Evolutionary conservation across 1,140 invertebrate species (phyloP), one percentile per base, ranked within the genome.

Genomic region (Drosophila auraria): DNA sequence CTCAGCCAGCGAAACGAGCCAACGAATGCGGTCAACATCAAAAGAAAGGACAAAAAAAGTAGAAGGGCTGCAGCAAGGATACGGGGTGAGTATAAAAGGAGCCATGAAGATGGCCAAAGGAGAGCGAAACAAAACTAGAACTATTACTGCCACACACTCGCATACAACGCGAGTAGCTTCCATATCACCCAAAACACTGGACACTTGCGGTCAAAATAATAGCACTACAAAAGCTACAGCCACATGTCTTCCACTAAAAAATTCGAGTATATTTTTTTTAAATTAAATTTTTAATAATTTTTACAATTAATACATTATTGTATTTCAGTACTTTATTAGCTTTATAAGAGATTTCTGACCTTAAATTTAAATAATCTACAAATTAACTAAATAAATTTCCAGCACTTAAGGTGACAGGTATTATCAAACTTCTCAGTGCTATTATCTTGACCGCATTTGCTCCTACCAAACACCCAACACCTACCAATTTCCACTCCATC

Each of bases 1-100:
- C 44, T 56, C 77, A 78, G 49, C 51, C 58, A 69, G 73, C 64
- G 57, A 70, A 78, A 62, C 60, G 45, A 51, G 58, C 36, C 45
- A 82, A 42, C 73, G 60, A 87, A 84, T 87, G 84, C 84, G 84
- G 84, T 87, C 84, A 87, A 75, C 81, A 89, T 87, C 84, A 87
- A 89, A 87, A 87, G 77, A 62, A 87, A 69, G 40, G 38, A 64
- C 38, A 5, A 69, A 61, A 36, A 59, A 12, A 58, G 14, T 49
- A 11, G 25, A 69, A 30, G 54, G 54, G 54, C 27, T 47, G 42
- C 40, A 44, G n/a, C 66, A 42, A 17, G 56, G 42, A 36, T n/a
- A 53, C 38, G 44, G 53, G 44, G 51, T 47, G 30, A 25, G 54
- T 44, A n/a, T 23, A 15, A 30, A 69, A 40, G 68, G 70, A 59